Evolutionary conservation across 1,140 invertebrate species (phyloP).

Genomic region (Popillia japonica): DNA sequence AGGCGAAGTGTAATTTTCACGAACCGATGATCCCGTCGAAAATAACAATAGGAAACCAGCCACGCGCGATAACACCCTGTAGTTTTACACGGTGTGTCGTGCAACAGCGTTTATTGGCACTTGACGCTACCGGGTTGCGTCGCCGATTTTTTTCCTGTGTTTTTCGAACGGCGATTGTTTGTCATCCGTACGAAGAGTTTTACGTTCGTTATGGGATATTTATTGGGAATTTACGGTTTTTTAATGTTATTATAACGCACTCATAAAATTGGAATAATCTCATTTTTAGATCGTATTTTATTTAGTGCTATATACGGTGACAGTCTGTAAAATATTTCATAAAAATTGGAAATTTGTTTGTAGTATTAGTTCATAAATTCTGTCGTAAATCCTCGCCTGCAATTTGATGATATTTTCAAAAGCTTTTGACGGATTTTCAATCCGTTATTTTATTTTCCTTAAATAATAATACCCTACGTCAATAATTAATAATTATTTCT

Average conservation of each 20-base stretch:
- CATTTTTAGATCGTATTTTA: no score
- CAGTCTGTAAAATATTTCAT: no score
- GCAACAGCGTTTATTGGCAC: conserved; percentile 48
- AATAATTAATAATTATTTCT: no score
- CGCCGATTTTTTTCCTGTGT: background rate
- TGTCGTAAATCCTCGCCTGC: no score
- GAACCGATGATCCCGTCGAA: conserved; percentile 45
- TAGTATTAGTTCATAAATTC: no score
- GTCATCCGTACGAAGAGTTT: background rate
- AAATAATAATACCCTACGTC: no score
- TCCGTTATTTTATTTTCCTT: no score
- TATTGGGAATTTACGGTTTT: conserved; percentile 14
- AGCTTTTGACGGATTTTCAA: no score
- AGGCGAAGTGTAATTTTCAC: conserved; percentile 49
- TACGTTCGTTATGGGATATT: conserved; percentile 13
- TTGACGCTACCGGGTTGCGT: conserved; percentile 21
- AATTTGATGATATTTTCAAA: no score
- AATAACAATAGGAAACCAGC: conserved; percentile 48
- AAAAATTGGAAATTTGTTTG: no score
- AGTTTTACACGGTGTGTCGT: conserved; percentile 47
- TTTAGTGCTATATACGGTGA: no score
- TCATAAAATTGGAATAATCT: background rate
- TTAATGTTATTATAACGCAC: conserved; percentile 3
- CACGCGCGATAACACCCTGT: conserved; percentile 50
- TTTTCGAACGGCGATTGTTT: conserved; percentile 16